A percentile compares a stretch with the other conserved stretches of the same genome.
Evolutionary conservation across 2,113 vertebrate genomes (phyloP).

Genomic region (Podocnemis expansa): DNA sequence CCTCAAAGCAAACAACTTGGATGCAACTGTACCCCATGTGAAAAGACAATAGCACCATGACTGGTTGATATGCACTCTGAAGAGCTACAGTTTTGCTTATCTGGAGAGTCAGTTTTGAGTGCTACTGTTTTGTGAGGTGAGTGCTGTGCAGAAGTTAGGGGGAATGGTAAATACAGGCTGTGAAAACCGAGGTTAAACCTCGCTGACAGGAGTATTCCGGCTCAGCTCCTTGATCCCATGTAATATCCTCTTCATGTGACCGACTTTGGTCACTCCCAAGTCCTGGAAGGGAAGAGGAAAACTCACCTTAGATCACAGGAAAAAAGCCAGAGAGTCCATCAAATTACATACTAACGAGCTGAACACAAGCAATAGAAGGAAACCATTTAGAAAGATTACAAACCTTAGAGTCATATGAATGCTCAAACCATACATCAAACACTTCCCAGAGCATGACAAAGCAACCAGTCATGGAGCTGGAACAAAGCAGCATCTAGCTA

Average conservation of each 20-base stretch:
- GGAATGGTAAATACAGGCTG: constrained; percentile 74
- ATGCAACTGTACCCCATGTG: constrained; percentile 32
- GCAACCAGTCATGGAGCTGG: neutral
- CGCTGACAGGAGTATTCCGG: constrained; percentile 85
- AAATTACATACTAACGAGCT: neutral
- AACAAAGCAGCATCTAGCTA: neutral
- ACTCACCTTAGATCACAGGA: neutral
- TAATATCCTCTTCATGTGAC: constrained; percentile 97
- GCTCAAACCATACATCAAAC: neutral
- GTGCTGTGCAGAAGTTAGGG: constrained; percentile 45
- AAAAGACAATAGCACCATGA: constrained; percentile 78
- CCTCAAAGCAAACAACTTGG: neutral
- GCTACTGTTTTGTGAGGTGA: constrained; percentile 50
- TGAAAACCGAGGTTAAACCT: constrained; percentile 82
- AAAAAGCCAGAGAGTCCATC: neutral
- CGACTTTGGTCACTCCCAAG: constrained; percentile 96
- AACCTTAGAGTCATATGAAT: neutral
- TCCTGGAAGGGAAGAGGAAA: constrained; percentile 82
- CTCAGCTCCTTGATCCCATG: constrained; percentile 95
- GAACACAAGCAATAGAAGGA: neutral
- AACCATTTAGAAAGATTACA: neutral
- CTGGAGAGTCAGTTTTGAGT: constrained; percentile 18
- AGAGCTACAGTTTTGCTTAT: constrained; percentile 21
- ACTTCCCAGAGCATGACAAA: neutral
- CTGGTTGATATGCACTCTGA: constrained; percentile 54